Evolutionary conservation across 1,140 invertebrate genomes (phyloP).

Genomic region (Pectinophora gossypiella): DNA sequence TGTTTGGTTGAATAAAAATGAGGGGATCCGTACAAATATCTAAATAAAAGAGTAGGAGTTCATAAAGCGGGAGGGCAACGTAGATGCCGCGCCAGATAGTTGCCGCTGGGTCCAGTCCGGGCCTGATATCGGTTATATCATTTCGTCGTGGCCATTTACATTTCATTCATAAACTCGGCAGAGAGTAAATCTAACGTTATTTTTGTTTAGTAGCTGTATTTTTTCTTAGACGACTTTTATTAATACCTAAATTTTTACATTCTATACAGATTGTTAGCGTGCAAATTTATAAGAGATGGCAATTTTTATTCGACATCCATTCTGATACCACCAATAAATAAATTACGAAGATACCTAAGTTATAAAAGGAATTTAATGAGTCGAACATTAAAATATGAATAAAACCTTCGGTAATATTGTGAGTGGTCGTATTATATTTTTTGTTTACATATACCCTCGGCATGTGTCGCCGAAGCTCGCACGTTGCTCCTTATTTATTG

Average conservation of each 20-base stretch:
- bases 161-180: constrained; percentile 74
- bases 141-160: constrained; percentile 69
- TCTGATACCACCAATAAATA: not conserved
- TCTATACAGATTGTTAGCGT: too few species aligned
- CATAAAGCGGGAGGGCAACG: constrained; percentile 39
- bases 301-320: too few species aligned
- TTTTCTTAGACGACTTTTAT: too few species aligned
- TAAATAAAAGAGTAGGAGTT: constrained; percentile 62
- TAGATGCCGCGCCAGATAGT: constrained; percentile 65
- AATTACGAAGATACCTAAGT: not conserved
- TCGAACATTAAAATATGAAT: constrained; percentile 40
- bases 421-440: constrained; percentile 53
- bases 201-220: too few species aligned
- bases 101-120: constrained; percentile 19
- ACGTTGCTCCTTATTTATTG: constrained; percentile 73
- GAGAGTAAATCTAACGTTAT: too few species aligned
- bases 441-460: constrained; percentile 58
- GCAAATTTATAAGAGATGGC: too few species aligned
- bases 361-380: constrained; percentile 22
- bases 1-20: constrained; percentile 68
- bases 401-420: constrained; percentile 46
- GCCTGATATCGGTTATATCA: constrained; percentile 64
- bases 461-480: constrained; percentile 71
- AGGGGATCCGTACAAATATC: constrained; percentile 59
- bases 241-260: too few species aligned